Evolutionary conservation across 2,113 vertebrate genomes (phyloP), one percentile per base, ranked within the genome.

Genomic region (Lycaon pictus): DNA sequence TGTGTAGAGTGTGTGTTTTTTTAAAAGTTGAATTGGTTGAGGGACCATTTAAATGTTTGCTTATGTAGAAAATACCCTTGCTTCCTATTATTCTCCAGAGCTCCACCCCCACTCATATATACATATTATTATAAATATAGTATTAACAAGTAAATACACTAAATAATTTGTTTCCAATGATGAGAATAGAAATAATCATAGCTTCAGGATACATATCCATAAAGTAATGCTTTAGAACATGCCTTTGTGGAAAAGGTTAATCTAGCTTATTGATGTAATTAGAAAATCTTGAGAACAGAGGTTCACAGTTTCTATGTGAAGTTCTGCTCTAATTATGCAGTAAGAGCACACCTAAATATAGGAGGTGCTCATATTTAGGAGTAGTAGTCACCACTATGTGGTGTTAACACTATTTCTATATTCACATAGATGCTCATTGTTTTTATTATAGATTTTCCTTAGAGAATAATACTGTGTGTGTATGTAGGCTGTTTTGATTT

Each of bases 281-380:
- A 89, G 88, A 95, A 98, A 93, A 37, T 76, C 92, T 98, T 97
- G 92, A 89, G 96, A 96, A 96, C 77, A 84, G 92, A 97, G 89
- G 76, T 10, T 60, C 86, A 85, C 96, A 85, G 93, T 97, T 98
- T 94, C 76, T 56, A 23, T 92, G 82, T 92, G 60, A 96, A 97
- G 77, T 90, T 79, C 51, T 77, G 51, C 77, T 91, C 96, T 98
- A 97, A 76, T 87, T 90, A 97, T 91, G 65, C 92, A 87, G 86
- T 12, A 80, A 51, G 74, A 97, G 69, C 71, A 93, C 89, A 94
- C 82, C 89, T 96, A 23, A 97, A 94, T 97, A 88, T 86, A 86
- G 71, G 76, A 69, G 74, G 62, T 72, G 65, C 96, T 96, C 95
- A 94, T 94, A 88, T 93, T 96, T 97, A 92, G 96, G 67, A 94